Percentiles rank a stretch among this genome's conserved stretches.
phyloP scores from a whole-genome alignment of 2,888 invertebrate genomes.

The Drosophila engyochracea region DNA sequence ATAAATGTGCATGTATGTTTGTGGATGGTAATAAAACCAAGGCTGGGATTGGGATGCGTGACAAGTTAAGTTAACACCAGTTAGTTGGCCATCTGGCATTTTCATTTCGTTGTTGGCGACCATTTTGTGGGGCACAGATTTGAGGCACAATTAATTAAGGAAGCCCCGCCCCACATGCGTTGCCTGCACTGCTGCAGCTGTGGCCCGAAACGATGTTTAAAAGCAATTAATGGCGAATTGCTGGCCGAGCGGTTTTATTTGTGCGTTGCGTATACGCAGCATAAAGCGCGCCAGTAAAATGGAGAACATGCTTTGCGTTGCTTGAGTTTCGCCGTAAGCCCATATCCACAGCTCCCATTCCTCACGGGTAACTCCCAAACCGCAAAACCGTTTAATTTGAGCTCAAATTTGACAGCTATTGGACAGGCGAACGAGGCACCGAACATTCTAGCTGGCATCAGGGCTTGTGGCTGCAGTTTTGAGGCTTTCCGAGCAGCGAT shows the following conservation, averaged over 20 bases:
- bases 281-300: constrained; percentile 29
- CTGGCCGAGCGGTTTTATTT: constrained; percentile 24
- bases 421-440: constrained; percentile 43
- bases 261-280: constrained; percentile 43
- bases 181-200: constrained; percentile 3
- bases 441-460: background rate
- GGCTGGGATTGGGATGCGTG: background rate
- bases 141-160: constrained; percentile 49
- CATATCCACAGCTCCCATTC: background rate
- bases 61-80: constrained; percentile 4
- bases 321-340: constrained; percentile 27
- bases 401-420: constrained; percentile 75
- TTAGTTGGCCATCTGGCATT: constrained; percentile 31
- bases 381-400: constrained; percentile 61
- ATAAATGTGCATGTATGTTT: background rate
- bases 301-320: constrained; percentile 25
- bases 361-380: background rate
- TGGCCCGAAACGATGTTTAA: constrained; percentile 4
- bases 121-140: constrained; percentile 43
- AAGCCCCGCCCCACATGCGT: constrained; percentile 24
- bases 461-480: constrained; percentile 46
- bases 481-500: constrained; percentile 34
- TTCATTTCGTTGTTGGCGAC: constrained; percentile 39
- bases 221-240: constrained; percentile 38
- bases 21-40: constrained; percentile 42